Evolutionary conservation across 23 tunicate species (phyloP).

Genomic region (Styela plicata): DNA sequence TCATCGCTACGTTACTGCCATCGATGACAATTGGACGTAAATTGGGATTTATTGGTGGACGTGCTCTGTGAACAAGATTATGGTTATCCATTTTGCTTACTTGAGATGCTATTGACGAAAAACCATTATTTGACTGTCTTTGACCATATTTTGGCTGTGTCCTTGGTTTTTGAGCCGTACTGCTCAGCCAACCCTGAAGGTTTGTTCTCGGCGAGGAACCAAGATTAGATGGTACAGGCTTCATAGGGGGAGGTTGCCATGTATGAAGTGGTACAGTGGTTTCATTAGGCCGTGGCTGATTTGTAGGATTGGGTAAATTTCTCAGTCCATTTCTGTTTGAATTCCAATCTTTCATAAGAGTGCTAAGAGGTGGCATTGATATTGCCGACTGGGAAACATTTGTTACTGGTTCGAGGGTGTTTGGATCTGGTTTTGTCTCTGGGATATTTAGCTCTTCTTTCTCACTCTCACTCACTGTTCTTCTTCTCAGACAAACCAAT

Average conservation of each 20-base stretch:
- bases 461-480: background rate
- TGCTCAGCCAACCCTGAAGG: background rate
- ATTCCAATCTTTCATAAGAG: conserved; percentile 25
- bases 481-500: conserved; percentile 29
- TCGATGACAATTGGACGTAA: conserved; percentile 82
- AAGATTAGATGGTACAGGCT: background rate
- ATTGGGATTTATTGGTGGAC: conserved; percentile 14
- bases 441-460: background rate
- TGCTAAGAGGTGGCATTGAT: background rate
- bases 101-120: background rate
- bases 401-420: background rate
- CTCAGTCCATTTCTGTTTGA: background rate
- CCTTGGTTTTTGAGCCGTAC: background rate
- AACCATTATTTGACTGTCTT: background rate
- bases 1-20: conserved; percentile 74
- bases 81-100: conserved; percentile 22
- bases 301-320: background rate
- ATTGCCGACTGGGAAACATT: too few species aligned
- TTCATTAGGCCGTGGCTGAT: background rate
- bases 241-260: background rate
- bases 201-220: background rate
- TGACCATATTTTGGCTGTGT: background rate
- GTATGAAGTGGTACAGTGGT: background rate
- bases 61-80: conserved; percentile 29
- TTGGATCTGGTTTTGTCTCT: background rate